A percentile compares a stretch with the other conserved stretches of the same genome.
These are phyloP conservation scores for Odiellus spinosus DNA, from an alignment of 2,888 invertebrate species.

Conservation along the genomic window DNA sequence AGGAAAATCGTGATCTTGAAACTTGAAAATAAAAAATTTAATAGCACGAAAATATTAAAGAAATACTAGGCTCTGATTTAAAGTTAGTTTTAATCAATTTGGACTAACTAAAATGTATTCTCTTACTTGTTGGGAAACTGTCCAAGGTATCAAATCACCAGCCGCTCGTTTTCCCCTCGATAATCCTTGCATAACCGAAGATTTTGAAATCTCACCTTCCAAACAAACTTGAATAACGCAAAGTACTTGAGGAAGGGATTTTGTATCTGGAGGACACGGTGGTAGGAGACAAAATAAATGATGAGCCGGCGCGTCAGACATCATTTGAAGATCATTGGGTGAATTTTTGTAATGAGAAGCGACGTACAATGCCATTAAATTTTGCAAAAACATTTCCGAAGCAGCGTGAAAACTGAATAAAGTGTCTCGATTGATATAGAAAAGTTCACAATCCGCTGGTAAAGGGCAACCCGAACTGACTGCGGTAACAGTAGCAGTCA, in stretches of 20 bases:
- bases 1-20: slow-evolving; percentile 84
- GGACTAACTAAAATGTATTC: slow-evolving; percentile 5
- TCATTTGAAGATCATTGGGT: slow-evolving; percentile 93
- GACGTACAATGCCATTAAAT: slow-evolving; percentile 82
- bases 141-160: slow-evolving; percentile 98
- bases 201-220: slow-evolving; percentile 45
- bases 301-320: slow-evolving; percentile 97
- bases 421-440: slow-evolving; percentile 56
- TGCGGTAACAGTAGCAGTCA: slow-evolving; percentile 59
- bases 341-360: slow-evolving; percentile 99
- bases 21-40: slow-evolving; percentile 29
- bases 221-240: slow-evolving; percentile 70
- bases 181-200: slow-evolving; percentile 57
- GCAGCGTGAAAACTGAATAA: slow-evolving; percentile 92
- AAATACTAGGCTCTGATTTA: no score
- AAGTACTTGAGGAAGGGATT: slow-evolving; percentile 72
- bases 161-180: slow-evolving; percentile 75
- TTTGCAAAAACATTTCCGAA: slow-evolving; percentile 62
- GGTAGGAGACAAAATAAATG: slow-evolving; percentile 86
- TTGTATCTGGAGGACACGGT: slow-evolving; percentile 53
- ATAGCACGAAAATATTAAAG: no score
- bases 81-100: no score
- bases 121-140: slow-evolving; percentile 69
- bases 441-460: slow-evolving; percentile 74
- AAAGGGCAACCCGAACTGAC: slow-evolving; percentile 68